Base-by-base conservation (phyloP, 2,113 vertebrate species). In the Spilogale gracilis region DNA sequence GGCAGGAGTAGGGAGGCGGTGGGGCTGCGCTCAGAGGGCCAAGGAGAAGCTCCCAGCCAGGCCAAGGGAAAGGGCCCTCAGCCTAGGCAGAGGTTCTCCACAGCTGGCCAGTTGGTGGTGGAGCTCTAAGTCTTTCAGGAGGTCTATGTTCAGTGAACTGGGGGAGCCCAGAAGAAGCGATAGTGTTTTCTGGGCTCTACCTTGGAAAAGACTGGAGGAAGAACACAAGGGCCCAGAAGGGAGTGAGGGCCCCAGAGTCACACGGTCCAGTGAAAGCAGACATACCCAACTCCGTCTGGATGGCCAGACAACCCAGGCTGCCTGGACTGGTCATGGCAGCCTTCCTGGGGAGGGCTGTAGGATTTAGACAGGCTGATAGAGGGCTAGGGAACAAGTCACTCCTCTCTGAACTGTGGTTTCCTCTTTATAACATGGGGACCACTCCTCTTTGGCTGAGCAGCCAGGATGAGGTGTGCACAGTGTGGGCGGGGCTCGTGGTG, bases 401-500 rank as follows among this genome's bases (percentile, higher is more conserved):
- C 69, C 21, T 61, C 17, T 74, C 30, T n/a, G 30, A 78, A 30
- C 10, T 63, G 20, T 3, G 1, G 18, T 9, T 80, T 78, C 52
- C 30, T 82, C 56, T 65, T 65, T 43, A 17, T n/a, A 9, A 74
- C 50, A 20, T 2, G n/a, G 8, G 30, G 50, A 9, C 18, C 0
- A 3, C 2, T 12, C 9, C 14, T 56, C 16, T 30, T 69, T 45
- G 30, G 2, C 9, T 16, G 25, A 21, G 43, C 38, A 11, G 43
- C 43, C 21, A 30, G 2, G 13, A 32, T 7, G 13, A 67, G 63
- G 30, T 67, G 30, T 0, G 13, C 50, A 67, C 13, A 65, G 63
- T 16, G 2, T 5, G 12, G 30, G 8, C 2, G 2, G 14, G 14
- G 25, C 12, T 6, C 18, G 2, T 11, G n/a, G 45, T 7, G 4